These are phyloP conservation scores for Acromyrmex heyeri DNA, from an alignment of 1,140 invertebrate genomes.

Conservation along the genomic window DNA sequence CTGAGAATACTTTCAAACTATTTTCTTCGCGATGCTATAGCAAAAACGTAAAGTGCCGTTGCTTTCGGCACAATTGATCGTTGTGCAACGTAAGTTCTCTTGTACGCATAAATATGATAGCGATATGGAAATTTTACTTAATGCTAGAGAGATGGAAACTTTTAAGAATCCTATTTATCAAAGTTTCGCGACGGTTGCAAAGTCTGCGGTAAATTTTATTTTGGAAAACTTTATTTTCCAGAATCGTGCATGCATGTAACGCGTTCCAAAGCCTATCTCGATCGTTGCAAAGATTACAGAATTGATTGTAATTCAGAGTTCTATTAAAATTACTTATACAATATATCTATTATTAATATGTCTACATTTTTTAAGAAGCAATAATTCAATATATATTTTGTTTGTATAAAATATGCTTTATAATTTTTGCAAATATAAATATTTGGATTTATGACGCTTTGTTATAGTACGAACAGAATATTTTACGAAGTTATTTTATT, in stretches of 20 bases:
- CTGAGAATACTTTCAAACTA: constrained; percentile 57
- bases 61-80: constrained; percentile 60
- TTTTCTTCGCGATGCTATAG: constrained; percentile 43
- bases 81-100: constrained; percentile 44
- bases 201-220: constrained; percentile 35
- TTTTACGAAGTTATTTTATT: constrained; percentile 10
- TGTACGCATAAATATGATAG: constrained; percentile 56
- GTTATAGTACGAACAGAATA: no score
- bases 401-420: constrained; percentile 1
- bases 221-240: constrained; percentile 26
- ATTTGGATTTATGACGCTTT: not conserved
- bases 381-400: not conserved
- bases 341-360: no score
- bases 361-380: not conserved
- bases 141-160: constrained; percentile 37
- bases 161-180: constrained; percentile 57
- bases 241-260: constrained; percentile 20
- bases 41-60: constrained; percentile 54
- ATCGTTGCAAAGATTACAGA: not conserved
- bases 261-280: not conserved
- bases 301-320: not conserved
- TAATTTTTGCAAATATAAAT: not conserved
- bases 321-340: not conserved
- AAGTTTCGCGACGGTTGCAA: constrained; percentile 34
- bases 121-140: constrained; percentile 63